Conservation (phyloP, 30 jellyfish, hydroid and myxozoan genomes). For the Aurelia aurita region DNA sequence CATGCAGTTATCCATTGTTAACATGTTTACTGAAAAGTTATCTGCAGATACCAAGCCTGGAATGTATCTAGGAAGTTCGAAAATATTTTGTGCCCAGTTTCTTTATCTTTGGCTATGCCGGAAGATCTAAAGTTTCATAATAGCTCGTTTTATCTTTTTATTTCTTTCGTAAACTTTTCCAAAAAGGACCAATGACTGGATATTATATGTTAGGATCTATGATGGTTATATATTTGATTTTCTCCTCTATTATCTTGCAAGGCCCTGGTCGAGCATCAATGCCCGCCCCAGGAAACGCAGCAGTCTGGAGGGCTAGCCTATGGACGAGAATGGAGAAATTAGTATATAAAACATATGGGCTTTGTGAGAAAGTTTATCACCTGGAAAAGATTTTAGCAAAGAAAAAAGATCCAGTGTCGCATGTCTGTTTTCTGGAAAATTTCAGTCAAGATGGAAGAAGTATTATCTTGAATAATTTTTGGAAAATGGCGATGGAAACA, state of each 20-base stretch:
- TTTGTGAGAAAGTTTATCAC: slow-evolving; percentile 69
- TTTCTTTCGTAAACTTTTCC: too few relatives aligned
- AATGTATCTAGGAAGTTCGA: too few relatives aligned
- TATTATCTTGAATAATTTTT: slow-evolving; percentile 66
- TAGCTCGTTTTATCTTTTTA: too few relatives aligned
- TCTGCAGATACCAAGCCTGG: too few relatives aligned
- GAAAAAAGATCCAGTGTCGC: slow-evolving; percentile 93
- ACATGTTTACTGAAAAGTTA: too few relatives aligned
- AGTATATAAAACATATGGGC: slow-evolving; percentile 48
- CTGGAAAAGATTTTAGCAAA: slow-evolving; percentile 84
- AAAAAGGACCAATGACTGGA: too few relatives aligned
- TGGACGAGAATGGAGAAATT: slow-evolving; percentile 88
- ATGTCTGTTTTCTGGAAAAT: slow-evolving; percentile 65
- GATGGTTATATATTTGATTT: too few relatives aligned
- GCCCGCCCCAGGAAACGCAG: slow-evolving; percentile 84
- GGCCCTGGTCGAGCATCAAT: slow-evolving; percentile 86
- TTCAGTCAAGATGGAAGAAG: slow-evolving; percentile 84
- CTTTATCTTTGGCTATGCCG: too few relatives aligned
- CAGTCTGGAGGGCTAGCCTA: slow-evolving; percentile 83
- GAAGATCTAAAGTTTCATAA: too few relatives aligned
- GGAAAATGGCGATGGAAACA: slow-evolving; percentile 67
- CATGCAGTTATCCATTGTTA: too few relatives aligned
- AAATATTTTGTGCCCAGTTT: too few relatives aligned
- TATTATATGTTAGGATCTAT: too few relatives aligned
- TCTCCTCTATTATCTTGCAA: not conserved